These are phyloP conservation scores for Clarias batrachus DNA, from an alignment of 2,113 vertebrate species.

Conservation along the genomic window DNA sequence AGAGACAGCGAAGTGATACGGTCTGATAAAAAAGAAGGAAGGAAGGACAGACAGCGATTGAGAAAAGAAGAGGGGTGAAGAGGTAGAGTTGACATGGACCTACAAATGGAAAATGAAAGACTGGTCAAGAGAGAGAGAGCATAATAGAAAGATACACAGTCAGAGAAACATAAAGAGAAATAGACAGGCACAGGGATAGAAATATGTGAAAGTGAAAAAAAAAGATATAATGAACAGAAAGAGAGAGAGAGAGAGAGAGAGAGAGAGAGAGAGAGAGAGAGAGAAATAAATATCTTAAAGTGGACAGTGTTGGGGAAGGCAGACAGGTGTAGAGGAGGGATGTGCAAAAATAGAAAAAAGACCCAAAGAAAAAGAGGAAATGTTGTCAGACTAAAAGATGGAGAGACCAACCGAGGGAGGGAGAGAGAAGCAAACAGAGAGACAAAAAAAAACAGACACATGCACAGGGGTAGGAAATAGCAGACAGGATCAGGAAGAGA, in stretches of 20 bases:
- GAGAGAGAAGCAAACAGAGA: not conserved
- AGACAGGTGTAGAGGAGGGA: too few species aligned
- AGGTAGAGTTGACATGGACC: not conserved
- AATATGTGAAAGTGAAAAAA: not conserved
- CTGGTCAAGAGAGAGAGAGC: not conserved
- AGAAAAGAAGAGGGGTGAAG: not conserved
- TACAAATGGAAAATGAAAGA: not conserved
- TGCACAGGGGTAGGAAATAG: not conserved
- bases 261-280: too few species aligned
- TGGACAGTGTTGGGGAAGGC: too few species aligned
- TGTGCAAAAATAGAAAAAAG: not conserved
- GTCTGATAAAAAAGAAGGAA: too few species aligned
- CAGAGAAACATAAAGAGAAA: too few species aligned
- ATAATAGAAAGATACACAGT: not conserved
- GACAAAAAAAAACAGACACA: not conserved
- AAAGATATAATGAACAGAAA: not conserved
- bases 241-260: not conserved
- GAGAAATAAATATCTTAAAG: too few species aligned
- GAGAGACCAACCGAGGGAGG: not conserved
- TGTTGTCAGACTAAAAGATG: not conserved
- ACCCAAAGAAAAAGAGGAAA: not conserved
- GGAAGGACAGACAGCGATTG: too few species aligned
- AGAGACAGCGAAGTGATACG: not conserved
- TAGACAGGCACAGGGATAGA: too few species aligned
- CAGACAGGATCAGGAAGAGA: not conserved